phyloP scores from a whole-genome alignment of 1,140 invertebrate genomes.

The Anoplophora glabripennis region DNA sequence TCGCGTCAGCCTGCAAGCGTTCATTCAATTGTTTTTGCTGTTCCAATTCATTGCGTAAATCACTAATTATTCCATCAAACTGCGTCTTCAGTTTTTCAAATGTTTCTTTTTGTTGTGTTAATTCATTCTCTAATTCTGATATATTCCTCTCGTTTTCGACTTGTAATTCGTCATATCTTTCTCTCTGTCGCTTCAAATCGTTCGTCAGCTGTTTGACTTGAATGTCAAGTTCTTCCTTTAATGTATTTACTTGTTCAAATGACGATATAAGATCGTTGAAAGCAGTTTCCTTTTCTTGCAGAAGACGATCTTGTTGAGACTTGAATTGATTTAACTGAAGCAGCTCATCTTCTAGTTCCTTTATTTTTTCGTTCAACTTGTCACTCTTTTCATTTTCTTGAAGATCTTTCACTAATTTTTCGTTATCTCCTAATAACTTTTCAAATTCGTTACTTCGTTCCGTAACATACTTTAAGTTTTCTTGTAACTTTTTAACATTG shows the following conservation, averaged over 20 bases:
- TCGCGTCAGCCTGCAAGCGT: neutral
- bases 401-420: neutral
- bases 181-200: neutral
- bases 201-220: neutral
- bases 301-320: neutral
- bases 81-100: neutral
- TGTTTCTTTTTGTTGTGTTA: neutral
- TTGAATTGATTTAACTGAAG: neutral
- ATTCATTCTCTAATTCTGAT: conserved; percentile 5
- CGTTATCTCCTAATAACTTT: neutral
- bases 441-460: too few species aligned
- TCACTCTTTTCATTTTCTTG: conserved; percentile 11
- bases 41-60: conserved; percentile 9
- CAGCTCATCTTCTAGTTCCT: conserved; percentile 26
- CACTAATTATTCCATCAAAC: neutral
- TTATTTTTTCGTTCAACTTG: conserved; percentile 26
- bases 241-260: neutral
- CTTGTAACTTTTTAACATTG: neutral
- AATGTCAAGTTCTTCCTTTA: conserved; percentile 4
- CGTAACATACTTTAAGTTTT: too few species aligned
- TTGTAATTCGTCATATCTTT: too few species aligned
- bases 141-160: too few species aligned
- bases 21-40: conserved; percentile 6
- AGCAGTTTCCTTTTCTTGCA: neutral
- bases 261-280: neutral